Conservation (phyloP, 1,140 invertebrate species). For the Doryteuthis pealeii region DNA sequence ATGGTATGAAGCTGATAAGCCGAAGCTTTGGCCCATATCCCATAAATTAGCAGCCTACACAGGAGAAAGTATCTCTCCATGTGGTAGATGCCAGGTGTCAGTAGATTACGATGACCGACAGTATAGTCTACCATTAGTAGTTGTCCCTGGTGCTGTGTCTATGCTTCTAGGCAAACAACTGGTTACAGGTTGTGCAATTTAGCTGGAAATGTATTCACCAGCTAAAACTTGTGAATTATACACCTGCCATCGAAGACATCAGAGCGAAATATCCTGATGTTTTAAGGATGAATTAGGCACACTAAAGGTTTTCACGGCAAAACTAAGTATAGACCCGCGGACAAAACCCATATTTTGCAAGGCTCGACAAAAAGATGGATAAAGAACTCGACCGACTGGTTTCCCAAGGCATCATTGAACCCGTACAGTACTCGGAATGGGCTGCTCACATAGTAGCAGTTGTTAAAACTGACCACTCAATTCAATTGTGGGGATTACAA, state of each 20-base stretch:
- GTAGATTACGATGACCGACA: not conserved
- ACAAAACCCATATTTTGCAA: slow-evolving; percentile 1
- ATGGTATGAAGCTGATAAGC: not conserved
- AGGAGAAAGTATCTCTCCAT: not conserved
- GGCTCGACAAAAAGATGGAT: not conserved
- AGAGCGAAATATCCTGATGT: not conserved
- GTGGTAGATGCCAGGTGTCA: not conserved
- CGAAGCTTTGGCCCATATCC: not conserved
- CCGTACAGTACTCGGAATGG: slow-evolving; percentile 6
- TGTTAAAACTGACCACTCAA: not conserved
- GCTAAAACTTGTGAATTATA: not conserved
- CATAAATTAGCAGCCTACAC: not conserved
- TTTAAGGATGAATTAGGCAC: not conserved
- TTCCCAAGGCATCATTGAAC: not conserved
- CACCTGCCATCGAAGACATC: not conserved
- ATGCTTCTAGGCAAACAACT: not conserved
- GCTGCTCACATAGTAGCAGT: not conserved
- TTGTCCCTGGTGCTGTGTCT: not conserved
- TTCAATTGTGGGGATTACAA: not conserved
- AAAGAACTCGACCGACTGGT: not conserved
- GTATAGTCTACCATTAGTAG: not conserved
- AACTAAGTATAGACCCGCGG: not conserved
- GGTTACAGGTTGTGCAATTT: not conserved
- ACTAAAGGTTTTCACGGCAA: not conserved
- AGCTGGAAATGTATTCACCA: not conserved